Base-by-base conservation (phyloP, 2,113 vertebrate genomes). In the Stigmatopora argus region DNA sequence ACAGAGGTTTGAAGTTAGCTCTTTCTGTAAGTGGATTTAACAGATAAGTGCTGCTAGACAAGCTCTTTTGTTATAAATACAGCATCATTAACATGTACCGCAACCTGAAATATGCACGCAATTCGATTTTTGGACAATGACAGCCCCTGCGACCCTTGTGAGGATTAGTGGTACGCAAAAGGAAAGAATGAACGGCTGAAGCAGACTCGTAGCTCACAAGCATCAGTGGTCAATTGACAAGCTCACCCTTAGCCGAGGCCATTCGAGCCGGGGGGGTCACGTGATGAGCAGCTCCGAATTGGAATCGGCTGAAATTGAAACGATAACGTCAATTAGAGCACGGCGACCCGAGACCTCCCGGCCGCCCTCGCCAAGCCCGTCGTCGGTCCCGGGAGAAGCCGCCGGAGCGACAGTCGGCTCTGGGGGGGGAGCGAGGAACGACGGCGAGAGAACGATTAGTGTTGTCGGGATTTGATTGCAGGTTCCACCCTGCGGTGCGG, bases 251-350 rank as follows among this genome's bases (percentile, higher is more conserved):
- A 63, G 79, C 80, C 15, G 58, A 74, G 69, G 70, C 78, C 70
- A 31, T 3, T 31, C 2, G 26, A 31, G 26, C 26, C 26, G 26
- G 26, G 84, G n/a, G 59, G 84, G 81, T 88, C 84, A 85, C 83
- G 78, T 74, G 80, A 85, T 84, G 85, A 90, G 87, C 80, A 79
- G 82, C 85, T 85, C 85, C 90, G 85, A 83, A 86, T 86, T 84
- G 76, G 88, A 89, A 90, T 92, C 90, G 88, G 80, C 89, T 89
- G 79, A 86, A 89, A 91, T 90, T 90, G 89, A 89, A 87, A 90
- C 86, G 85, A 91, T 90, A 86, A 90, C 89, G 90, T 92, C 88
- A 90, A 90, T 92, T 90, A 89, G 83, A 76, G 86, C 83, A 61
- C 74, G 52, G 73, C 68, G 89, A 91, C 88, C 89, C 78, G n/a